A percentile compares a stretch with the other conserved stretches of the same genome.
Conservation (phyloP, 2,797 vertebrate genomes). For the Poecilia picta region DNA sequence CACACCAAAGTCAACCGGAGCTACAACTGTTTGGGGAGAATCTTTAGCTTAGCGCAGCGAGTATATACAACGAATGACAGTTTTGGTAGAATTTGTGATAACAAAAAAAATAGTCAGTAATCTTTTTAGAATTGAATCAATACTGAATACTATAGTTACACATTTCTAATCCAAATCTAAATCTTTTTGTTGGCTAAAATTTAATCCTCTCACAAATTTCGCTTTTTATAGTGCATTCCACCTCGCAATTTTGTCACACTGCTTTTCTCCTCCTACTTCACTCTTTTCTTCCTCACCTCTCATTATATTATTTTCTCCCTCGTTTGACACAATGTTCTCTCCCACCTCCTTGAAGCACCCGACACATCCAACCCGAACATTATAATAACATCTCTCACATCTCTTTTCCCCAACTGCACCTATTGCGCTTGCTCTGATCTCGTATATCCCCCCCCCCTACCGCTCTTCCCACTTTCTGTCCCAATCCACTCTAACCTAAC, state of each 20-base stretch:
- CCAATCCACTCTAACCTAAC: conserved; percentile 56
- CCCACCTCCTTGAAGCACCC: conserved; percentile 39
- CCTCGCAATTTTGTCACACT: not conserved
- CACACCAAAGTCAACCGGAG: not conserved
- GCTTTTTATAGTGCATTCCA: not conserved
- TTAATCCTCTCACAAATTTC: not conserved
- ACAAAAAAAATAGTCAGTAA: not conserved
- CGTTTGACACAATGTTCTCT: conserved; percentile 25
- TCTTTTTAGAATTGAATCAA: not conserved
- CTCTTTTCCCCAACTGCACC: conserved; percentile 41
- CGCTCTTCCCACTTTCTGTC: conserved; percentile 31
- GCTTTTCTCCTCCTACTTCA: conserved; percentile 24
- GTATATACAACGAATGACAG: not conserved
- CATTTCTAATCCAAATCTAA: not conserved
- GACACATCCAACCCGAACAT: conserved; percentile 51
- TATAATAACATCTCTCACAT: conserved; percentile 58
- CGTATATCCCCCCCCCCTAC: conserved; percentile 12
- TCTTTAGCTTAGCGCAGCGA: not conserved
- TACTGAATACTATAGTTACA: not conserved
- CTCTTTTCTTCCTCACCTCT: conserved; percentile 26
- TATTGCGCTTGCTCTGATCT: conserved; percentile 58
- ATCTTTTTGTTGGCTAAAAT: not conserved
- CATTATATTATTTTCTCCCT: conserved; percentile 5
- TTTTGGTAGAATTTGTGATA: not conserved
- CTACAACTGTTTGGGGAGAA: not conserved